A percentile compares a stretch with the other conserved stretches of the same genome.
Conservation (phyloP, 64 coral and sea anemone genomes). For the Pocillopora verrucosa region DNA sequence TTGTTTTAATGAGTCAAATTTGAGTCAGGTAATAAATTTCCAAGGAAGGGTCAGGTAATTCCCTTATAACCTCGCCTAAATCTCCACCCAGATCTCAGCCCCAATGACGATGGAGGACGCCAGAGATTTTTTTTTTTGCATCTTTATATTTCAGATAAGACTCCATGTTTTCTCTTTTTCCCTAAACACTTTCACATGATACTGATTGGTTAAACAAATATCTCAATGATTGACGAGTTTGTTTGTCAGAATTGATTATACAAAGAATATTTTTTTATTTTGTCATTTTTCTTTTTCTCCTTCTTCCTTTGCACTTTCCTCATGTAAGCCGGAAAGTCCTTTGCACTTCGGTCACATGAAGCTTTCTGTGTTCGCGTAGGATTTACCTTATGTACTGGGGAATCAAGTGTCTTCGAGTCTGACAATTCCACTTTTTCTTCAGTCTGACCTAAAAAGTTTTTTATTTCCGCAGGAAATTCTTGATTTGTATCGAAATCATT, state of each 20-base stretch:
- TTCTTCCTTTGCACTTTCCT: slow-evolving; percentile 35
- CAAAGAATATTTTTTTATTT: slow-evolving; percentile 61
- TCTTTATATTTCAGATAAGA: too few species aligned
- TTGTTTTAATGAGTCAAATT: too few species aligned
- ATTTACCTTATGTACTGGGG: not conserved
- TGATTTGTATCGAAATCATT: not conserved
- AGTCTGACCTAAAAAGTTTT: not conserved
- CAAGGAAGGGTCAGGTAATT: too few species aligned
- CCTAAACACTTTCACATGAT: not conserved
- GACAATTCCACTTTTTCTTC: not conserved
- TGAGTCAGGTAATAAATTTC: too few species aligned
- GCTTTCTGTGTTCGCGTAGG: not conserved
- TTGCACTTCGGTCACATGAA: not conserved
- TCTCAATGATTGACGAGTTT: not conserved
- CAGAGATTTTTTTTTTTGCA: too few species aligned
- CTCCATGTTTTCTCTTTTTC: too few species aligned
- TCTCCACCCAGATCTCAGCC: too few species aligned
- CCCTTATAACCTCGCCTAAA: too few species aligned
- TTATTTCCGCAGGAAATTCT: not conserved
- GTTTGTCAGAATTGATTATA: slow-evolving; percentile 8
- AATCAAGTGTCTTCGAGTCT: not conserved
- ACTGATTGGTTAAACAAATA: not conserved
- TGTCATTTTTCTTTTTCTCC: slow-evolving; percentile 45
- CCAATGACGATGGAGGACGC: too few species aligned
- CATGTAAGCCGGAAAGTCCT: slow-evolving; percentile 26